Evolutionary conservation across 2,888 invertebrate species (phyloP), one percentile per base, ranked within the genome.

Genomic region (Mongoloraphidia duomilia): DNA sequence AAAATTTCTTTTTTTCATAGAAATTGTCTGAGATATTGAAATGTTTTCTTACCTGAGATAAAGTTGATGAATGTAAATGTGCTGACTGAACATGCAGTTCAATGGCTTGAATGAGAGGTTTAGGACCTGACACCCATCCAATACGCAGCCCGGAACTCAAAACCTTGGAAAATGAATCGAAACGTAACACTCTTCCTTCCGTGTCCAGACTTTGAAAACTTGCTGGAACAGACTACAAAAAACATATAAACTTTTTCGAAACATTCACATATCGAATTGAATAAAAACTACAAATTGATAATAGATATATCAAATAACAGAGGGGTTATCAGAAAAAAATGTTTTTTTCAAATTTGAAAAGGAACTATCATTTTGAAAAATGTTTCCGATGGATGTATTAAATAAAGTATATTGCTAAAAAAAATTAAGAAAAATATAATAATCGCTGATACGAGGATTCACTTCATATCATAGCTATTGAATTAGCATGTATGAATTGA

Each of bases 131-230:
- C 34, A 84, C 69, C 71, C 82, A 83, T 11, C 84, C 88, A 1
- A 84, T 65, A 52, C 88, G 73, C 42, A 88, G 65, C 1, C 88
- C 84, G 1, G 82, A 76, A 61, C 80, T 77, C 43, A 84, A 62
- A 33, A 82, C 75, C 70, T 88, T 88, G 0, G 86, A 86, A 58
- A 86, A 74, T 0, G 87, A 86, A 66, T 88, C 87, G 56, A 85
- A 70, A 34, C 87, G 74, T 17, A 88, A 63, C 4, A 88, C 88
- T 34, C 87, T 74, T 0, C 86, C 83, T 61, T 84, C 82, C 0
- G 72, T 75, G 64, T 88, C 87, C 63, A 87, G 54, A 0, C 84
- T 84, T 5, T 87, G 66, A 60, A 86, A 84, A 0, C 83, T 82
- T 0, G 75, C 73, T 0, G 79, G 72, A 38, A 70, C 70, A 43